Conservation (phyloP, 2,888 invertebrate species). For the Drosophila robusta region DNA sequence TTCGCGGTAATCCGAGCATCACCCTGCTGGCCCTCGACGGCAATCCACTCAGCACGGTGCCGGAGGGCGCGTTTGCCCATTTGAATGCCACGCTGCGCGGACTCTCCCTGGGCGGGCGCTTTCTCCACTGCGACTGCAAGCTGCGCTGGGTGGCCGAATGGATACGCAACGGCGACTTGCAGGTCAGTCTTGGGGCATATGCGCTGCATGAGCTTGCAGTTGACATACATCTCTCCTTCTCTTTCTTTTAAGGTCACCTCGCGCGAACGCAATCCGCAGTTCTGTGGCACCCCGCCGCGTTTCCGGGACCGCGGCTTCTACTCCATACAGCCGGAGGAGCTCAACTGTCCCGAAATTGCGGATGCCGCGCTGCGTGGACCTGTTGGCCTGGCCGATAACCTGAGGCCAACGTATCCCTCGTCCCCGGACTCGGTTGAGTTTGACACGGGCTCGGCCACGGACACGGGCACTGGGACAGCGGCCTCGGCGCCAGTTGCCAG, state of each 20-base stretch:
- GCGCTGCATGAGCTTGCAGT: too few relatives aligned
- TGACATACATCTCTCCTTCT: neutral
- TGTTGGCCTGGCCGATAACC: constrained; percentile 84
- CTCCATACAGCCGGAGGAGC: constrained; percentile 92
- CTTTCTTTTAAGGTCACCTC: constrained; percentile 88
- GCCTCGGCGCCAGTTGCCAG: constrained; percentile 48
- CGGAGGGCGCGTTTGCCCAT: constrained; percentile 91
- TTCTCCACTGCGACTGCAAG: constrained; percentile 94
- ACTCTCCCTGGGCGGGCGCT: constrained; percentile 94
- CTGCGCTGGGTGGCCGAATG: constrained; percentile 95
- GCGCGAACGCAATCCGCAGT: constrained; percentile 95
- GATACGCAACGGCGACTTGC: constrained; percentile 94
- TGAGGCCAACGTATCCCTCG: constrained; percentile 82
- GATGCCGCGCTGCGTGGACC: constrained; percentile 86
- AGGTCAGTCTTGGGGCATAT: constrained; percentile 86
- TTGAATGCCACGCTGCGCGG: constrained; percentile 94
- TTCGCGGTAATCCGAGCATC: constrained; percentile 92
- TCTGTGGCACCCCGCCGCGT: constrained; percentile 93
- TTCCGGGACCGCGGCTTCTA: constrained; percentile 94
- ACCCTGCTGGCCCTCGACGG: constrained; percentile 95
- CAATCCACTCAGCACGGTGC: constrained; percentile 94
- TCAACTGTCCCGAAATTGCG: constrained; percentile 87
- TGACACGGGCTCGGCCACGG: constrained; percentile 50
- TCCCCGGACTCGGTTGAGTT: constrained; percentile 59
- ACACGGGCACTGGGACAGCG: constrained; percentile 51